Evolutionary conservation across 1,140 invertebrate genomes (phyloP).

Genomic region (Ips typographus): DNA sequence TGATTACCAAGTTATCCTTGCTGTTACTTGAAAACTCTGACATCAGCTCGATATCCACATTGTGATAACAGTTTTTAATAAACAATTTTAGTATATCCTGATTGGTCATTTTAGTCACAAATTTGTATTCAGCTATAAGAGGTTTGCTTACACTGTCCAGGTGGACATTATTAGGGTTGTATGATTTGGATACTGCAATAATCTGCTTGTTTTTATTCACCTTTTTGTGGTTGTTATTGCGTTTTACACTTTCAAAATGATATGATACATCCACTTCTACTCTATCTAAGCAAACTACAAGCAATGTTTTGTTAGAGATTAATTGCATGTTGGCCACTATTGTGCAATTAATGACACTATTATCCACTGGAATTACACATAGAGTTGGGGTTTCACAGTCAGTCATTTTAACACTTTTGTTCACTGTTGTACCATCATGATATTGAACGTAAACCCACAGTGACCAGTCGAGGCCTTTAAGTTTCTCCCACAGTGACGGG

Average conservation of each 20-base stretch:
- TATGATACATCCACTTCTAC: constrained; percentile 35
- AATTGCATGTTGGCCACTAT: constrained; percentile 17
- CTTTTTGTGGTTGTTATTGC: constrained; percentile 12
- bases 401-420: constrained; percentile 17
- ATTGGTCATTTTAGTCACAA: constrained; percentile 28
- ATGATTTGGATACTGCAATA: constrained; percentile 21
- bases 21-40: constrained; percentile 31
- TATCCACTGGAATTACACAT: constrained; percentile 29
- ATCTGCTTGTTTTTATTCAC: constrained; percentile 11
- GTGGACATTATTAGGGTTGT: constrained; percentile 13
- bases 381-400: constrained; percentile 19
- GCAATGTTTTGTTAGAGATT: constrained; percentile 9
- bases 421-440: constrained; percentile 6
- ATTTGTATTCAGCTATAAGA: constrained; percentile 24
- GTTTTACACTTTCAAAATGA: constrained; percentile 32
- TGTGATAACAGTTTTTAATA: constrained; percentile 38
- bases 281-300: constrained; percentile 12
- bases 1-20: constrained; percentile 23
- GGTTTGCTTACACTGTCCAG: constrained; percentile 15
- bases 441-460: constrained; percentile 19
- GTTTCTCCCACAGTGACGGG: constrained; percentile 18
- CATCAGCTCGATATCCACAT: constrained; percentile 33
- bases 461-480: constrained; percentile 20
- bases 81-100: constrained; percentile 24
- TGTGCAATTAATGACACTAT: constrained; percentile 18